Base-by-base conservation (phyloP, 2,113 vertebrate genomes). In the Salvelinus fontinalis region DNA sequence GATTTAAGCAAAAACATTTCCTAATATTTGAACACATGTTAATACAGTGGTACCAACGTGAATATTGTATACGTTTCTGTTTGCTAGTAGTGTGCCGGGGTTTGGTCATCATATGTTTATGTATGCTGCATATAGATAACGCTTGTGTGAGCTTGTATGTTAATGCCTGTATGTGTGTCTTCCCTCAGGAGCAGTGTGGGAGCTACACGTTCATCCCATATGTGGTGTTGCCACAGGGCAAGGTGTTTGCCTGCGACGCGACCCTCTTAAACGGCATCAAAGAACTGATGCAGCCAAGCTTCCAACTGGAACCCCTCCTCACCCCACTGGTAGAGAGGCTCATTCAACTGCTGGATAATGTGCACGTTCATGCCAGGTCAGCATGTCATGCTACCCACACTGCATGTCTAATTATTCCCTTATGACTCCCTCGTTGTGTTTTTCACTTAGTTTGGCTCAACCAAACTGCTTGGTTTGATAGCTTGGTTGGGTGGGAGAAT, bases 201-300 rank as follows among this genome's bases (percentile, higher is more conserved):
- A 95, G 92, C 87, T 96, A 96, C 88, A 96, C 94, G 1, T 94
- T 97, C 88, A 95, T 98, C 77, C 94, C 95, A 1, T 98, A 97
- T 62, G 51, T 91, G 18, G 94, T 97, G 86, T 95, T 95, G 0
- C 91, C 93, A 57, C 93, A 94, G 39, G 95, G 95, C 14, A 95
- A 95, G 81, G 95, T 95, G 48, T 89, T 97, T 51, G 95, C 95
- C 87, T 96, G 95, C 0, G 95, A 96, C 0, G 71, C 85, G 0
- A 75, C 90, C 0, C 78, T 95, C 24, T 85, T 94, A 89, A 91
- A 86, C 3, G 90, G 93, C 11, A 92, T 94, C 84, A 89, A 93
- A 0, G 95, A 96, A 11, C 75, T 96, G n/a, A 93, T 95, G 75
- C 94, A 95, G 85, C 93, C 94, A 0, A 86, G 87, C 79, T 94